Evolutionary conservation across 2,113 vertebrate species (phyloP), one percentile per base, ranked within the genome.

Genomic region (Symphodus melops): DNA sequence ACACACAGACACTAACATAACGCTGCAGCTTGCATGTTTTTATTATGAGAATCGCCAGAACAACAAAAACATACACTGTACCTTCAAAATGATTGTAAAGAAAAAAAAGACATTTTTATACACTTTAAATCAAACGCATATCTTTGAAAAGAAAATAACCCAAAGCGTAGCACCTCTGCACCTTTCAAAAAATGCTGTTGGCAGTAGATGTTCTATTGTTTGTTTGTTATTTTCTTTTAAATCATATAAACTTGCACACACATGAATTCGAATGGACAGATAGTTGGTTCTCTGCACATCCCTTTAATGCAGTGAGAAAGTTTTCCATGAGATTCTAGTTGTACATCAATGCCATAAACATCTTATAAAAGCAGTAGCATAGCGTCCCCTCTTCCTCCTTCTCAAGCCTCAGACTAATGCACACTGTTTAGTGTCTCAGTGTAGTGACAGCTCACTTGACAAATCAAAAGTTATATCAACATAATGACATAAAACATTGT

Each of bases 11-110:
- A 74, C 42, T 42, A 41, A 77, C 66, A 53, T 70, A 52, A 60
- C 21, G 60, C 52, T 75, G 36, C 52, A 79, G 72, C 82, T 82
- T 82, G 86, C 68, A 82, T 86, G 67, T 57, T 71, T 83, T 41
- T 41, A 84, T 77, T 57, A 59, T 20, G 51, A 57, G 56, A 67
- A 41, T 36, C 60, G 46, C 48, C 64, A 64, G 46, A 58, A 68
- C 44, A 58, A 68, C 44, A 58, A 68, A 39, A 81, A 28, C 42
- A 68, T 55, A 58, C 2, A 17, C n/a, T 66, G 57, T 52, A 51
- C 46, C 21, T 66, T 74, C 5, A 20, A 55, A 55, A 67, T 75
- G 74, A 66, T 4, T 21, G 5, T 49, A 71, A 61, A 58, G 11
- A 28, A 57, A 2, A 42, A 33, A 20, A 20, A 41, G 28, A 49